Evolutionary conservation across 2,888 invertebrate species (phyloP).

Genomic region (Monochamus alternatus): DNA sequence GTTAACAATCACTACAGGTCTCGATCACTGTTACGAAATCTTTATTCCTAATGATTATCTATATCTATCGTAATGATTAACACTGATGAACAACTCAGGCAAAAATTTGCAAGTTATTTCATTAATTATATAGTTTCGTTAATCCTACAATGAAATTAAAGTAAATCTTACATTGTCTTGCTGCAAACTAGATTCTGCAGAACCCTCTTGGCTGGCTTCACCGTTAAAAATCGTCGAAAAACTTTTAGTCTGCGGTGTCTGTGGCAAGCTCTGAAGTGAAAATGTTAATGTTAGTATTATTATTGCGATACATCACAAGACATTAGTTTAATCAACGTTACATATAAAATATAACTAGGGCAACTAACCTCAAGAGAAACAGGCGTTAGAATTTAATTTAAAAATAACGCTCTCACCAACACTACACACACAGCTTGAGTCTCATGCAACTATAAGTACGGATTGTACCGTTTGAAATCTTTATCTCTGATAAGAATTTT

Average conservation of each 20-base stretch:
- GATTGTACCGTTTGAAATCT: too few relatives aligned
- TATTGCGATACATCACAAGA: conserved; percentile 16
- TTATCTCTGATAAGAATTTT: too few relatives aligned
- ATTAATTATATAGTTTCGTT: neutral
- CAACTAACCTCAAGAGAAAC: conserved; percentile 4
- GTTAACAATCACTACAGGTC: too few relatives aligned
- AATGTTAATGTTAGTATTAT: conserved; percentile 52
- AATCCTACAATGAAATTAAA: conserved; percentile 28
- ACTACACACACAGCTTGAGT: neutral
- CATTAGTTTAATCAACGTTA: conserved; percentile 1
- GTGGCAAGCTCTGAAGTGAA: conserved; percentile 74
- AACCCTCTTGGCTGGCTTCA: conserved; percentile 65
- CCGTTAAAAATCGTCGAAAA: conserved; percentile 67
- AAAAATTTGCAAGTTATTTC: neutral
- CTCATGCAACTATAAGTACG: neutral
- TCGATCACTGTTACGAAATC: too few relatives aligned
- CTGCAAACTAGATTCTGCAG: conserved; percentile 64
- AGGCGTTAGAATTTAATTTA: neutral
- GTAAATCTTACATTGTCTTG: conserved; percentile 68
- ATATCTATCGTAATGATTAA: neutral
- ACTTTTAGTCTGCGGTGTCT: conserved; percentile 73
- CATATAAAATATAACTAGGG: conserved; percentile 2
- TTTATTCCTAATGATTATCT: too few relatives aligned
- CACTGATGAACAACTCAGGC: conserved; percentile 4
- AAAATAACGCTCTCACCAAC: too few relatives aligned